Evolutionary conservation across 2,113 vertebrate genomes (phyloP).

Genomic region (Tenrec ecaudatus): DNA sequence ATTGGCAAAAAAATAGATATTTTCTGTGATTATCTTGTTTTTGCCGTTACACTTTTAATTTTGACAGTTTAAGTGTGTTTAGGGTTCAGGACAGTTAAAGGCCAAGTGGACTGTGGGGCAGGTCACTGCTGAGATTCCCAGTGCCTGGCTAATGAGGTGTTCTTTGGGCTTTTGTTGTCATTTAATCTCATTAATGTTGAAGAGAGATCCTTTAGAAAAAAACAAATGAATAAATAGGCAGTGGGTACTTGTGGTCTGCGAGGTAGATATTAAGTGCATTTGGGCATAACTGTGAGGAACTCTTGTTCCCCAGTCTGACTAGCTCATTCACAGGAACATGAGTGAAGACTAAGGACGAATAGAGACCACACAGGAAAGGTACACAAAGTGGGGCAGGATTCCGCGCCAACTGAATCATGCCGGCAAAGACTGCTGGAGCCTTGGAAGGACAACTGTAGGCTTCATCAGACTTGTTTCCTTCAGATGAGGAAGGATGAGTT

Average conservation of each 20-base stretch:
- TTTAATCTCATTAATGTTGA: slow-evolving; percentile 78
- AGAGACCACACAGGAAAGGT: not conserved
- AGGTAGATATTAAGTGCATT: not conserved
- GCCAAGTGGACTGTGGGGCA: slow-evolving; percentile 71
- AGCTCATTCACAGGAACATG: slow-evolving; percentile 52
- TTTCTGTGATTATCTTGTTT: slow-evolving; percentile 80
- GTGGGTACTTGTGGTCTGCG: not conserved
- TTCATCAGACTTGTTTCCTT: not conserved
- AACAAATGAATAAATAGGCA: slow-evolving; percentile 64
- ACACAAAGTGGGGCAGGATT: not conserved
- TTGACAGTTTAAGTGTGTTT: slow-evolving; percentile 84
- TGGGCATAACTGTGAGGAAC: not conserved
- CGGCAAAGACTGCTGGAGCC: slow-evolving; percentile 31
- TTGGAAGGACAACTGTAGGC: slow-evolving; percentile 21
- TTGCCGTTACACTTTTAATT: slow-evolving; percentile 78
- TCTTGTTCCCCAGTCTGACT: slow-evolving; percentile 25
- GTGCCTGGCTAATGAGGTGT: slow-evolving; percentile 77
- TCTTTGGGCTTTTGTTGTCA: slow-evolving; percentile 62
- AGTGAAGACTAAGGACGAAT: slow-evolving; percentile 38
- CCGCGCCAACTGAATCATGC: slow-evolving; percentile 8
- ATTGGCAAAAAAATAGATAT: slow-evolving; percentile 72
- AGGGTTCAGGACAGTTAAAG: slow-evolving; percentile 75
- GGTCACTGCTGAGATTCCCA: slow-evolving; percentile 70
- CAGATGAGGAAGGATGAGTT: not conserved
- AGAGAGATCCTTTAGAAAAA: slow-evolving; percentile 66